Evolutionary conservation across 1,140 invertebrate genomes (phyloP), one percentile per base, ranked within the genome.

Genomic region (Aphelenchoides besseyi): DNA sequence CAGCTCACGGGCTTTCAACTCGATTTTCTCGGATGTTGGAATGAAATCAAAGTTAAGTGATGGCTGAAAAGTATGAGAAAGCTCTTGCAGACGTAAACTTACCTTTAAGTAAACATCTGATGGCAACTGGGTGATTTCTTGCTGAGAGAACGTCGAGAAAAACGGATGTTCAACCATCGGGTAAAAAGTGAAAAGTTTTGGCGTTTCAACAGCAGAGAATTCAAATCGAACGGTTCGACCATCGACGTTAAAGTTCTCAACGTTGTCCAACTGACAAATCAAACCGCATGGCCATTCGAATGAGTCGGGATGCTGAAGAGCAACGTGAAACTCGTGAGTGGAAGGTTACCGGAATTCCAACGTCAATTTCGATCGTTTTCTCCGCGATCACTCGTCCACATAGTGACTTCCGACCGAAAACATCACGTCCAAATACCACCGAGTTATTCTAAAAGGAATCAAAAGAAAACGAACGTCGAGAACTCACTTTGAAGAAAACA

Each of bases 401-500:
- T 33, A 59, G 18, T 33, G 55, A 59, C 55, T 59, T 59, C 18
- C 55, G 55, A 8, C 55, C 55, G 18, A 59, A 59, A 33, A 59
- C 55, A 59, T 59, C 55, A 33, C 55, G 55, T 33, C 55, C 55
- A 33, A 59, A 29, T 33, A 59, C 26, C 5, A 59, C 23, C 12
- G 55, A 59, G 5, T 28, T 29, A 16, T 59, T 33, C 55, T 59
- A 33, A 59, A 59, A 59, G 23, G 41, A 12, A 48, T 12, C 41
- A 16, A 23, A 48, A 48, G 12, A 23, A 23, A 23, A 48, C 41
- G 41, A 48, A 48, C 41, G 41, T 16, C 12, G 41, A 23, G 23
- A 48, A 48, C 41, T 48, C 41, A 48, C 41, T 48, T 48, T 48
- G 12, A 23, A 12, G 41, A 48, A 48, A 23, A 12, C 12, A 48